These are phyloP conservation scores for Eristalis arbustorum DNA, from an alignment of 2,888 invertebrate genomes.

Conservation along the genomic window DNA sequence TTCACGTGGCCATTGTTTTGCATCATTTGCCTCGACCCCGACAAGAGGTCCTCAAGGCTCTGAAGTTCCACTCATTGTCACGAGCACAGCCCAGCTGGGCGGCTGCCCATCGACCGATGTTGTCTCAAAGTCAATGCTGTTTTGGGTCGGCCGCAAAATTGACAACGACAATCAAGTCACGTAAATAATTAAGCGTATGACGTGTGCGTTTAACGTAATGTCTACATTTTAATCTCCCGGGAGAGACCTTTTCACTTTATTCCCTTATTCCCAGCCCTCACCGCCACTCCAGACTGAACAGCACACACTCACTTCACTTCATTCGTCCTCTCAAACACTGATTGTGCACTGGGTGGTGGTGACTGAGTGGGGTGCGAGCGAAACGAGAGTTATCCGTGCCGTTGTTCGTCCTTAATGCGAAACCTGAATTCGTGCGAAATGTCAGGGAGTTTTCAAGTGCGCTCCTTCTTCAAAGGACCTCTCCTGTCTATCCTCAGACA, in stretches of 20 bases:
- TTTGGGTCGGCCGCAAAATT: slow-evolving; percentile 64
- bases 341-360: not conserved
- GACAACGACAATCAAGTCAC: slow-evolving; percentile 78
- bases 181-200: slow-evolving; percentile 81
- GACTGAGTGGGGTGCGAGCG: no score
- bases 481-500: not conserved
- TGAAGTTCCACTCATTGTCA: not conserved
- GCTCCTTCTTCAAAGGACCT: slow-evolving; percentile 48
- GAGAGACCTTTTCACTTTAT: slow-evolving; percentile 70
- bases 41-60: not conserved
- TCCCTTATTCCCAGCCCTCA: slow-evolving; percentile 49
- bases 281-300: not conserved
- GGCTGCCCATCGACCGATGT: not conserved
- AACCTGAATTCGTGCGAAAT: slow-evolving; percentile 66
- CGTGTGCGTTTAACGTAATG: slow-evolving; percentile 76
- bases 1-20: slow-evolving; percentile 16
- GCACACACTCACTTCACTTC: not conserved
- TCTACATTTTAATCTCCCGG: slow-evolving; percentile 70
- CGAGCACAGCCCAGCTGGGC: not conserved
- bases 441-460: slow-evolving; percentile 62
- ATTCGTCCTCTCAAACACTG: not conserved
- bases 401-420: slow-evolving; percentile 49
- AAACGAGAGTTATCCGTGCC: not conserved
- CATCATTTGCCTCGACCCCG: slow-evolving; percentile 13
- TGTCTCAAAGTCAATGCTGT: slow-evolving; percentile 21